Base-by-base conservation (phyloP, 2,113 vertebrate species). In the Prochilodus magdalenae region DNA sequence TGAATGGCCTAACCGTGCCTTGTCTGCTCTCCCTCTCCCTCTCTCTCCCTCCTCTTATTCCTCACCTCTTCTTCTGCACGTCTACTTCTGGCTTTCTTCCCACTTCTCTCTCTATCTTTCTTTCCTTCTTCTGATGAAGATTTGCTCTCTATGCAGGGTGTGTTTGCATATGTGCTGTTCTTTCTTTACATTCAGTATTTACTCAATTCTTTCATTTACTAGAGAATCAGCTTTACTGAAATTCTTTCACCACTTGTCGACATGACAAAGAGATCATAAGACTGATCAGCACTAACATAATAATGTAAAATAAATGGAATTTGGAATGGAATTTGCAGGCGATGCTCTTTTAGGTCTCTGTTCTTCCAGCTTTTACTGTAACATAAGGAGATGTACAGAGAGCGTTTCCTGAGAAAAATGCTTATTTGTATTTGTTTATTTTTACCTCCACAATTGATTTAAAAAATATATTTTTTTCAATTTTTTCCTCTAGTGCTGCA, bases 1-100 rank as follows among this genome's bases (percentile, higher is more conserved):
- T 29, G 40, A 66, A 29, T 51, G 70, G 59, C 57, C 53, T 57
- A 70, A 70, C 65, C 14, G 26, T 20, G 27, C 67, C 49, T 76
- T 27, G 57, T 55, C n/a, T 73, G 18, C 33, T 60, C 30, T 73
- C 66, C 16, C 5, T 15, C 44, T 26, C 55, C 20, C 51, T 53
- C 27, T n/a, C 36, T 53, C 33, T 69, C 67, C 14, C 12, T 13
- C 47, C 22, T 44, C 20, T 53, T 71, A 74, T 59, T 59, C n/a
- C 12, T 26, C 27, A 76, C 29, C 40, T 49, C 69, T 49, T 33
- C 49, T 57, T 73, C 40, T 72, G 27, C 36, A 67, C 26, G 47
- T 49, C 26, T 20, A 16, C 40, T 59, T 57, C 47, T 73, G 29
- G 53, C 59, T 33, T 75, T 66, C 47, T 27, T 47, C 29, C 33